Percentiles rank a stretch among this genome's conserved stretches.
Conservation (phyloP, 1,140 invertebrate species). For the Atta colombica region DNA sequence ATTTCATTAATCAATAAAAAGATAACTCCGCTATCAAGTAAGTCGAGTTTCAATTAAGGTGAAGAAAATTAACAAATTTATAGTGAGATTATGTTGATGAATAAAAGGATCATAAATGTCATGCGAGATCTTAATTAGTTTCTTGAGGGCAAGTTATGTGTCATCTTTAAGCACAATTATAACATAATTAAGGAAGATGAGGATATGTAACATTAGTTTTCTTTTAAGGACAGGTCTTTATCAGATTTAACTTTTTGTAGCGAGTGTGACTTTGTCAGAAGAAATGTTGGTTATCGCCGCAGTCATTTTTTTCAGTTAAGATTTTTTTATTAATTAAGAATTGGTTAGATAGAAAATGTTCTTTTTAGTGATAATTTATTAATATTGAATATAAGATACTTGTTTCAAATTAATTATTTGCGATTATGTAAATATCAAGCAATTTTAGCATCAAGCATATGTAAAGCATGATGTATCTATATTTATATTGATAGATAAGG, state of each 20-base stretch:
- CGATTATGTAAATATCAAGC: not conserved
- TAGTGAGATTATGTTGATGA: not conserved
- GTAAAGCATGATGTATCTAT: not conserved
- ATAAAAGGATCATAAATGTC: conserved; percentile 7
- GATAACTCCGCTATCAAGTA: not conserved
- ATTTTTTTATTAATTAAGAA: not conserved
- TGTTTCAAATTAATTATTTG: not conserved
- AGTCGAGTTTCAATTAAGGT: conserved; percentile 18
- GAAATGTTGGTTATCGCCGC: not conserved
- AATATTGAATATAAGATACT: not conserved
- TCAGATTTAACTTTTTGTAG: not conserved
- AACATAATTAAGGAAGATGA: conserved; percentile 20
- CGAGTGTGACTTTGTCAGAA: not conserved
- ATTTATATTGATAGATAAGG: not conserved
- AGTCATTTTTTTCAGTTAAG: not conserved
- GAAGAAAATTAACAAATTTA: conserved; percentile 11
- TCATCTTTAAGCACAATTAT: conserved; percentile 3
- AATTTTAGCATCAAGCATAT: not conserved
- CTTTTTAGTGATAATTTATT: not conserved
- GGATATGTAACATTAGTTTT: not conserved
- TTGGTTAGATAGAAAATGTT: not conserved
- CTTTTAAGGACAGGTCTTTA: not conserved
- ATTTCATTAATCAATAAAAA: not conserved
- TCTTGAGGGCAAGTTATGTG: not conserved
- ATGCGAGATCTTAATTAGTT: conserved; percentile 32